These are phyloP conservation scores for Drosophila subpulchrella DNA, from an alignment of 1,140 invertebrate species.

Conservation along the genomic window DNA sequence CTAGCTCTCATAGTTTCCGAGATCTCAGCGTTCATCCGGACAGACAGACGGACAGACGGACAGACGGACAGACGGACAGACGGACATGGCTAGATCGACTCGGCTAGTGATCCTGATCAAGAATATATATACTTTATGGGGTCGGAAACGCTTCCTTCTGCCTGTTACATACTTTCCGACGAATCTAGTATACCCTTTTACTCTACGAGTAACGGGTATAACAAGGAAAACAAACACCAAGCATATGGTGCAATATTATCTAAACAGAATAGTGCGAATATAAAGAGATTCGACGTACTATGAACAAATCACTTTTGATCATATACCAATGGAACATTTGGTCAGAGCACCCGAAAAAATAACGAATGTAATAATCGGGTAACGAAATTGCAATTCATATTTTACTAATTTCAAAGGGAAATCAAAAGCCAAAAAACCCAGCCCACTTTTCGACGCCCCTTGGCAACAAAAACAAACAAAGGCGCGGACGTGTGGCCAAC, in stretches of 20 bases:
- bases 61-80: no score
- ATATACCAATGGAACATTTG: conserved; percentile 9
- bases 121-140: no score
- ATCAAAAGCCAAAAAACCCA: neutral
- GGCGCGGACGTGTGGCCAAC: conserved; percentile 64
- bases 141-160: no score
- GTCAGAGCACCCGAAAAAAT: conserved; percentile 11
- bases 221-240: conserved; percentile 1
- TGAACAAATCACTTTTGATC: conserved; percentile 3
- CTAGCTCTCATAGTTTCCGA: no score
- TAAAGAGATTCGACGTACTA: conserved; percentile 33
- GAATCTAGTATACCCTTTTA: no score
- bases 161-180: no score
- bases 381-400: conserved; percentile 63
- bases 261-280: conserved; percentile 19
- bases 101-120: no score
- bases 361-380: conserved; percentile 13
- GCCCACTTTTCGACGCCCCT: conserved; percentile 4
- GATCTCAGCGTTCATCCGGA: no score
- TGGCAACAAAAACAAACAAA: conserved; percentile 49
- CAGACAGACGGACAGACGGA: no score
- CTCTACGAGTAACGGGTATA: no score
- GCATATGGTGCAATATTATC: conserved; percentile 56
- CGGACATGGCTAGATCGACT: no score
- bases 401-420: conserved; percentile 59